Percentiles rank a stretch among this genome's conserved stretches.
phyloP scores from a whole-genome alignment of 2,797 vertebrate species.

The Sebastes kiyomatsui region DNA sequence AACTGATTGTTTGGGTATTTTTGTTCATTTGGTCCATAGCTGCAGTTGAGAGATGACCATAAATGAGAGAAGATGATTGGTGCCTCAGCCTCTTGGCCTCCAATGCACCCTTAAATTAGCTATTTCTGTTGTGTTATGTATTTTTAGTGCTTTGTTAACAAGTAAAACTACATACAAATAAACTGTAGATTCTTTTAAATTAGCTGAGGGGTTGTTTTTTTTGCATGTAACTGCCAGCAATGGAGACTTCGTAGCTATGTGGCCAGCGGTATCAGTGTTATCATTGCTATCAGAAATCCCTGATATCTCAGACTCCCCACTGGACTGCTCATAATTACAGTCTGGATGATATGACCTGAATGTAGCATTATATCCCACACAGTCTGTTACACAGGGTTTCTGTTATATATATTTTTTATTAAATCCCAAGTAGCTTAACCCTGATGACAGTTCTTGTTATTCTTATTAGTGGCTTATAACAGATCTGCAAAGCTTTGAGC shows the following conservation, averaged over 20 bases:
- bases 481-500: background rate
- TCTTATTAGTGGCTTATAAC: background rate
- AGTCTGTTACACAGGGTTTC: background rate
- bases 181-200: background rate
- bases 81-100: background rate
- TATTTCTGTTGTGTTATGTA: background rate
- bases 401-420: background rate
- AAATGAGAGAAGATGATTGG: background rate
- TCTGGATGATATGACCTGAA: background rate
- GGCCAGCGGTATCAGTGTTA: background rate
- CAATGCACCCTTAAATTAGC: background rate
- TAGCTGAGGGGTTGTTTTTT: too few relatives aligned
- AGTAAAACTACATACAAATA: background rate
- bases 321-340: background rate
- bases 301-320: background rate
- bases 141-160: background rate
- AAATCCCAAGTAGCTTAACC: background rate
- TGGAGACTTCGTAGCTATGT: too few relatives aligned
- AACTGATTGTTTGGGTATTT: too few relatives aligned
- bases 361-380: background rate
- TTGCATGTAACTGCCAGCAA: too few relatives aligned
- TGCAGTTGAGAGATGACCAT: background rate
- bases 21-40: too few relatives aligned
- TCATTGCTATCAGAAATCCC: background rate
- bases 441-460: background rate